Base-by-base conservation (phyloP, 2,888 invertebrate genomes). In the Xylophagus ater region DNA sequence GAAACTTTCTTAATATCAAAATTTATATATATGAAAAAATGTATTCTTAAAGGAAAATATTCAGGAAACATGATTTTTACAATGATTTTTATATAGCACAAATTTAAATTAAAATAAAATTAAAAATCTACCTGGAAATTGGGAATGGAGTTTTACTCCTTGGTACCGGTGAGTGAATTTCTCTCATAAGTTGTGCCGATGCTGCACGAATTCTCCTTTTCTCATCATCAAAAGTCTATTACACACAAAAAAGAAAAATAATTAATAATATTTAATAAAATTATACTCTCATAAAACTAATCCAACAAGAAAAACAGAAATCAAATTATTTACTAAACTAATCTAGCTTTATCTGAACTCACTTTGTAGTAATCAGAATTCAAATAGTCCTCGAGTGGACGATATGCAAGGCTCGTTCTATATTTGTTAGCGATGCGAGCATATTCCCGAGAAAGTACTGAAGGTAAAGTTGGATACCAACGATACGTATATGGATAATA, bases 191-290 rank as follows among this genome's bases (percentile, higher is more conserved):
- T 40, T 81, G 72, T 51, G 79, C 76, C 33, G 85, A 79, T 55
- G 81, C 78, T 36, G 84, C 79, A 51, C 86, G 78, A 59, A 88
- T 87, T 53, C 78, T 74, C 57, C 79, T 77, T 48, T 81, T 79
- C 66, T 87, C 86, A 61, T 84, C 84, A 61, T 84, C 80, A 66
- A 87, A 88, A 51, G 74, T 73, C 87, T 88, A 72, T 33, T 65
- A 36, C 12, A n/a, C n/a, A n/a, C n/a, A n/a, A n/a, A n/a, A n/a
- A n/a, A n/a, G n/a, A n/a, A n/a, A n/a, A n/a, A n/a, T n/a, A n/a
- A n/a, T n/a, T n/a, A n/a, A n/a, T 6, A 14, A 10, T 7, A 7
- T 23, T 29, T 19, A 2, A 30, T 12, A 40, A 14, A 12, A 21
- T 21, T 19, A 14, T 6, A 6, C 17, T 17, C 8, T 15, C 31